Evolutionary conservation across 2,797 vertebrate species (phyloP).

Genomic region (Chlorospingus semifuscus): DNA sequence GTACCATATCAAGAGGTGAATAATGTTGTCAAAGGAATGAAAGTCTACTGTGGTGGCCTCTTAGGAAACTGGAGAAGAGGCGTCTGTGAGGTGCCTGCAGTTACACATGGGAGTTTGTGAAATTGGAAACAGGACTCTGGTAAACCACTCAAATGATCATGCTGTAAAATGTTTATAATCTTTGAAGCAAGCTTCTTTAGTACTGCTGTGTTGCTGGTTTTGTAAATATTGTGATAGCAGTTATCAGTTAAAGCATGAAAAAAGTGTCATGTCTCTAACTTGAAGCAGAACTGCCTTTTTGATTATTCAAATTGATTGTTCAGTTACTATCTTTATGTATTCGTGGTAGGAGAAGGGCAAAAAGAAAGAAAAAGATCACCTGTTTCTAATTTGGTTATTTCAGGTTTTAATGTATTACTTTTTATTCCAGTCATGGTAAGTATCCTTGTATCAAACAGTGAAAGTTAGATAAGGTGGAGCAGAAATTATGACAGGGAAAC

Average conservation of each 20-base stretch:
- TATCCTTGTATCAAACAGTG: background rate
- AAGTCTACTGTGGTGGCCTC: background rate
- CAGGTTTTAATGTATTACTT: background rate
- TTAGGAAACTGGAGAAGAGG: background rate
- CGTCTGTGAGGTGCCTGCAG: background rate
- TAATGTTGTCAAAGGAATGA: background rate
- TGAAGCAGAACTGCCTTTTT: background rate
- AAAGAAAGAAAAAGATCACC: background rate
- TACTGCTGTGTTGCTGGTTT: background rate
- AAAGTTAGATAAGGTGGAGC: background rate
- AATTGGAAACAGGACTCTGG: background rate
- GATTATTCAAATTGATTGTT: background rate
- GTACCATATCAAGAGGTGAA: background rate
- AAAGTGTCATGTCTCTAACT: background rate
- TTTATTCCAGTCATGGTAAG: background rate
- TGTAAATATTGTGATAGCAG: background rate
- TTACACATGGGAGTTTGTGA: background rate
- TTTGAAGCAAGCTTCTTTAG: background rate
- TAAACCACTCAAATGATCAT: background rate
- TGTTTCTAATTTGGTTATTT: conserved; percentile 14
- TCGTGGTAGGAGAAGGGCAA: background rate
- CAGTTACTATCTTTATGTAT: background rate
- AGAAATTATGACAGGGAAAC: conserved; percentile 16
- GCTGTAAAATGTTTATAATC: background rate
- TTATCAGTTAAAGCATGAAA: background rate